A percentile compares a stretch with the other conserved stretches of the same genome.
phyloP scores from a whole-genome alignment of 2,888 invertebrate genomes.

The Byasa hedistus region DNA sequence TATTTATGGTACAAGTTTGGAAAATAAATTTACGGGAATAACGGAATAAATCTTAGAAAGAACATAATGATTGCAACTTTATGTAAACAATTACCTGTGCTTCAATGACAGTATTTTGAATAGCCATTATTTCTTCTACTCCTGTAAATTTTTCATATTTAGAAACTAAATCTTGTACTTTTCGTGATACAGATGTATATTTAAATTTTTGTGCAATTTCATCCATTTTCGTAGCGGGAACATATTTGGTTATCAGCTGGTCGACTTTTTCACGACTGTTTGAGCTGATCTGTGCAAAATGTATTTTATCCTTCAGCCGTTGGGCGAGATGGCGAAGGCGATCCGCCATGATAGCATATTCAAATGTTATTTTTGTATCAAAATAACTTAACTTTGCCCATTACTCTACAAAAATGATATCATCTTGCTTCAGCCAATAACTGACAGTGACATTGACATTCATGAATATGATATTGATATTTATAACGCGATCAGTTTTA shows the following conservation, averaged over 20 bases:
- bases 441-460: constrained; percentile 18
- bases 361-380: constrained; percentile 33
- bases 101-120: constrained; percentile 86
- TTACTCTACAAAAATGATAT: constrained; percentile 41
- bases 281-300: constrained; percentile 49
- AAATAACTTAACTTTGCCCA: constrained; percentile 41
- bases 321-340: constrained; percentile 63
- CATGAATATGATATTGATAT: constrained; percentile 10
- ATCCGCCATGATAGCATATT: constrained; percentile 72
- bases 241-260: constrained; percentile 62
- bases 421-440: constrained; percentile 31
- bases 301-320: constrained; percentile 61
- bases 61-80: too few relatives aligned
- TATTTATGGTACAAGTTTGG: too few relatives aligned
- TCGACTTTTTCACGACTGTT: constrained; percentile 63
- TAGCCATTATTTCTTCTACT: constrained; percentile 86
- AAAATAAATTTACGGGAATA: too few relatives aligned
- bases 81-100: constrained; percentile 72
- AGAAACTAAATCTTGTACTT: constrained; percentile 72
- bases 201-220: constrained; percentile 68
- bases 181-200: constrained; percentile 53
- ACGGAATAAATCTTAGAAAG: too few relatives aligned
- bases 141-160: constrained; percentile 88
- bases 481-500: constrained; percentile 3
- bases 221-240: constrained; percentile 55